phyloP scores from a whole-genome alignment of 1,140 invertebrate genomes.

The Argopecten irradians region DNA sequence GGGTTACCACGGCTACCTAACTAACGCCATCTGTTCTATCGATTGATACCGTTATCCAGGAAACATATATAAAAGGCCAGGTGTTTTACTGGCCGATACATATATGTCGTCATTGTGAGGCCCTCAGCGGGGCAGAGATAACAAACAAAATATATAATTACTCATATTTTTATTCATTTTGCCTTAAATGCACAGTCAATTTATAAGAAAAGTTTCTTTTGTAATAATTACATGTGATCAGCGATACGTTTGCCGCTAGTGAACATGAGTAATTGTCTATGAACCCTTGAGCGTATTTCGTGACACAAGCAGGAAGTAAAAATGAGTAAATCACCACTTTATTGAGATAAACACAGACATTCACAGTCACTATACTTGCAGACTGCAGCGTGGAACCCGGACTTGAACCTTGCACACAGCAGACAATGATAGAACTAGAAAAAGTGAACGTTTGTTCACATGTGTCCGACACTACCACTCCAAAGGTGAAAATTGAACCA shows the following conservation, averaged over 20 bases:
- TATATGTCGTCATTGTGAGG: neutral
- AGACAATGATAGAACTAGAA: neutral
- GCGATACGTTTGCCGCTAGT: neutral
- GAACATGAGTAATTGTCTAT: neutral
- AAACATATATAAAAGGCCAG: neutral
- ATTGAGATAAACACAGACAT: neutral
- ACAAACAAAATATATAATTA: too few species aligned
- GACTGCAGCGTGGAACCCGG: conserved; percentile 1
- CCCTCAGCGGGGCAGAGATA: neutral
- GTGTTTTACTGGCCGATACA: neutral
- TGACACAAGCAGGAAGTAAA: conserved; percentile 10
- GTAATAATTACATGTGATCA: neutral
- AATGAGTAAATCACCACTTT: neutral
- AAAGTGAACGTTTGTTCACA: neutral
- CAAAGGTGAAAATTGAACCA: neutral
- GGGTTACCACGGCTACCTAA: too few species aligned
- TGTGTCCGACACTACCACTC: neutral
- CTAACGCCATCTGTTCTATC: too few species aligned
- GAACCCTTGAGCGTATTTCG: neutral
- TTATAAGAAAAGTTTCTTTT: neutral
- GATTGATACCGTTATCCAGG: neutral
- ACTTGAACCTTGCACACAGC: neutral
- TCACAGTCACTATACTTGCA: neutral
- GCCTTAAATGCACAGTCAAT: neutral
- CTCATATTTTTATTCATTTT: neutral